phyloP scores from a whole-genome alignment of 2,888 invertebrate genomes.

The Mellilla xanthometata region DNA sequence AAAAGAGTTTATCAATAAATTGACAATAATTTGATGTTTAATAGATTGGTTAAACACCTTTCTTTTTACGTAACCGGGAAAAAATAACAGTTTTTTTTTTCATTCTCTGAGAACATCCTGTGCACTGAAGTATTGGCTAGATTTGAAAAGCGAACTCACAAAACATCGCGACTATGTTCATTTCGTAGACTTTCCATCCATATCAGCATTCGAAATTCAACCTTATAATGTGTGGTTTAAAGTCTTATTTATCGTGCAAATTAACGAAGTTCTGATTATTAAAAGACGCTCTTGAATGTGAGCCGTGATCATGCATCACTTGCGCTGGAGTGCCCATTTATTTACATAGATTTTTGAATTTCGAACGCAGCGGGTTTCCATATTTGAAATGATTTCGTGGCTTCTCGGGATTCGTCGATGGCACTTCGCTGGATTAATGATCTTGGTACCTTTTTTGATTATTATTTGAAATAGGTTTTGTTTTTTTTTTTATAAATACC shows the following conservation, averaged over 20 bases:
- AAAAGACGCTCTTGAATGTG: conserved; percentile 56
- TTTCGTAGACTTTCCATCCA: conserved; percentile 58
- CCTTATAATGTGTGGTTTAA: conserved; percentile 21
- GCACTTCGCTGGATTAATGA: conserved; percentile 19
- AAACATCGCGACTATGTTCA: conserved; percentile 76
- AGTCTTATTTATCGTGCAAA: conserved; percentile 31
- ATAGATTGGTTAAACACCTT: too few relatives aligned
- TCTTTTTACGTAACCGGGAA: too few relatives aligned
- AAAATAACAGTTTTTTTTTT: too few relatives aligned
- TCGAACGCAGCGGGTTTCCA: conserved; percentile 27
- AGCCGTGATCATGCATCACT: conserved; percentile 79
- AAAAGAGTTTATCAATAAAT: too few relatives aligned
- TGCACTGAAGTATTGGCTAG: conserved; percentile 68
- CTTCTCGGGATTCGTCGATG: conserved; percentile 10
- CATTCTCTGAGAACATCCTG: conserved; percentile 43
- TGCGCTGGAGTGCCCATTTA: conserved; percentile 49
- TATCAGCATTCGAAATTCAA: conserved; percentile 27
- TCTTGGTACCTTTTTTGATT: conserved; percentile 4
- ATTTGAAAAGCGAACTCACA: conserved; percentile 66
- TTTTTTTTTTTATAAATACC: too few relatives aligned
- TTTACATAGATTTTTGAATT: conserved; percentile 54
- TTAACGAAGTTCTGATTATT: conserved; percentile 40
- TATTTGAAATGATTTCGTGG: conserved; percentile 20
- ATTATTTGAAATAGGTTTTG: too few relatives aligned
- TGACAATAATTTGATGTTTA: too few relatives aligned